Conservation (phyloP, 1,140 invertebrate genomes). For the Drosophila kurseongensis region DNA sequence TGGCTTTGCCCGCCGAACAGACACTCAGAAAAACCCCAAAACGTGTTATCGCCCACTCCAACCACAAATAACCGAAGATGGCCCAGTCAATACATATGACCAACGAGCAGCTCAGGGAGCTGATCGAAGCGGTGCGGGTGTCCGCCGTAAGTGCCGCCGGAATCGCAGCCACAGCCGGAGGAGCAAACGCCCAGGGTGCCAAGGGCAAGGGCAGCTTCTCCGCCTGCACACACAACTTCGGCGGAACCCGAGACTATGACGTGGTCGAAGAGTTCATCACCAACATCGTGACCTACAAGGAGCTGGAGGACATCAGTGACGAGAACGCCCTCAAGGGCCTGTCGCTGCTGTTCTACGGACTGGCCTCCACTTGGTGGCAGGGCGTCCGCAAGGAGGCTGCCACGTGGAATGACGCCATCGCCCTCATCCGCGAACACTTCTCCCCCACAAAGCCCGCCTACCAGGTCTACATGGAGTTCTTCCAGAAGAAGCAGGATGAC, state of each 20-base stretch:
- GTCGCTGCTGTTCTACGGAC: slow-evolving; percentile 80
- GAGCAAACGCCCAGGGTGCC: slow-evolving; percentile 8
- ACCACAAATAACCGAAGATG: slow-evolving; percentile 37
- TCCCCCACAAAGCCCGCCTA: slow-evolving; percentile 75
- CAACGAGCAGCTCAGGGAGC: slow-evolving; percentile 63
- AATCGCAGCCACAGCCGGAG: slow-evolving; percentile 44
- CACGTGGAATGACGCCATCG: slow-evolving; percentile 74
- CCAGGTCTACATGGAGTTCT: slow-evolving; percentile 80
- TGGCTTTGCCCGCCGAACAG: slow-evolving; percentile 61
- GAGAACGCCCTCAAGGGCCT: slow-evolving; percentile 83
- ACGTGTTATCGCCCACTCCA: slow-evolving; percentile 20
- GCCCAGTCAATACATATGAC: slow-evolving; percentile 61
- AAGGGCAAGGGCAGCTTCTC: slow-evolving; percentile 74
- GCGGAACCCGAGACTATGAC: slow-evolving; percentile 67
- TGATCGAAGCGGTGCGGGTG: slow-evolving; percentile 65
- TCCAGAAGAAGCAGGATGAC: slow-evolving; percentile 70
- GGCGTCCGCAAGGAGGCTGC: slow-evolving; percentile 82
- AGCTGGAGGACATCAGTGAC: slow-evolving; percentile 76
- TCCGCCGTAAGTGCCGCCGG: slow-evolving; percentile 43
- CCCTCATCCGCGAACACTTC: slow-evolving; percentile 72
- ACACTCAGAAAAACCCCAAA: slow-evolving; percentile 12
- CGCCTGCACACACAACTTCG: slow-evolving; percentile 58
- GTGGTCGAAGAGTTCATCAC: slow-evolving; percentile 78
- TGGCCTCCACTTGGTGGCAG: slow-evolving; percentile 85
- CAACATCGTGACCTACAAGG: slow-evolving; percentile 68